Base-by-base conservation (phyloP, 2,888 invertebrate species). In the Crocallis elinguaria region DNA sequence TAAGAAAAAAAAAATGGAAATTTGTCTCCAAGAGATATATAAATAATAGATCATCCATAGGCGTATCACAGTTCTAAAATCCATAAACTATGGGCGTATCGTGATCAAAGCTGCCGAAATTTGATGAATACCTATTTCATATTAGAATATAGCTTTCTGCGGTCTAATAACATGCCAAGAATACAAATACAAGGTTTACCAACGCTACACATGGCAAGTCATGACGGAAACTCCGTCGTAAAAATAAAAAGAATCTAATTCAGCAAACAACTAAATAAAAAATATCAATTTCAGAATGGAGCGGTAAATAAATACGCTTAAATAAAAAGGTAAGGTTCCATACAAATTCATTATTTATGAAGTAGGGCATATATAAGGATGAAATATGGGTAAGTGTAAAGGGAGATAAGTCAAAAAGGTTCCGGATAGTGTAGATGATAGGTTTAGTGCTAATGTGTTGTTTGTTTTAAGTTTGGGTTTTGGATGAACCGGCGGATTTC, bases 311-410 rank as follows among this genome's bases (percentile, higher is more conserved):
- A 77, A 70, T 73, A 71, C 55, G 60, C 54, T 58, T 60, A 63
- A 67, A 58, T 58, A 66, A 73, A 71, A 73, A 56, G 57, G 37
- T 33, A 49, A 60, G 74, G 75, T 75, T 73, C 75, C 67, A 73
- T 64, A 69, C 49, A 57, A 53, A 68, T 72, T 64, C 66, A 69
- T 71, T 75, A 75, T 77, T 78, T 75, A 77, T 75, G 57, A 60
- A 59, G 51, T 38, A 43, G 58, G 49, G 56, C 48, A 49, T 49
- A 32, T 49, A 50, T 57, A 42, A 33, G 55, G 51, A 64, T 69
- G 62, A 69, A 60, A 59, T 63, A 69, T 65, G 43, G 65, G 59
- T 52, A 62, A 64, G 62, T 62, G 68, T 41, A 44, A 50, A 16
- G 6, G 14, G 36, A 37, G 36, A 45, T 49, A 45, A 41, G 32